Evolutionary conservation across 2,797 vertebrate genomes (phyloP), one percentile per base, ranked within the genome.

Genomic region (Odontamblyopus lacepedii): DNA sequence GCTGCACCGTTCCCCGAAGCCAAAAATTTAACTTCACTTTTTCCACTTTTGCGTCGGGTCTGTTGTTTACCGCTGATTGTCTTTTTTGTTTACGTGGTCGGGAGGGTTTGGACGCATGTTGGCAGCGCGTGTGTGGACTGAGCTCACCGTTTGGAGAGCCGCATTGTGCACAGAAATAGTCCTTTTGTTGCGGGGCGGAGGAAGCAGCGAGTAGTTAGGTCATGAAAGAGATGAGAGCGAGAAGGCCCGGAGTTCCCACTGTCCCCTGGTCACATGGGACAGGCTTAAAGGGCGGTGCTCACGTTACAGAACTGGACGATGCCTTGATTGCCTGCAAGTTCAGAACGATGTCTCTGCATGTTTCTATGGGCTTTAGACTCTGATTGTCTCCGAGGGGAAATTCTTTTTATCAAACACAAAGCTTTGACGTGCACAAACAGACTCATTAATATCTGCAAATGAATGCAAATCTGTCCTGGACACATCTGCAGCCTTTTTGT

Each of bases 171-270:
- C 87, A 75, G 89, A 93, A 94, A 93, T 93, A 91, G 86, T 66
- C 75, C 82, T 92, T 55, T 93, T 92, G 91, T 91, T 84, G 75
- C 71, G 62, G 3, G 3, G 68, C 63, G 67, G 62, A 91, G 93
- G 91, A 94, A 93, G 91, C 84, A 75, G 86, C 92, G 84, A 79
- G 80, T 76, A 75, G 92, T 95, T 94, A 96, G 94, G 93, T 95
- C 94, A 94, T 74, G 85, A 90, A 89, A 72, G 71, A 86, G 84
- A 84, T 89, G 83, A 88, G 86, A 74, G 85, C 13, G 13, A 79
- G 67, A 6, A 76, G 76, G 76, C 78, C 74, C 70, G 69, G 78
- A 77, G 75, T 87, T 91, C 90, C 78, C 82, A 85, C 83, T 73
- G 1, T 51, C 75, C 77, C 59, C 71, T 61, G 67, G 64, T 57